Base-by-base conservation (phyloP, 2,888 invertebrate species). In the Luffia ferchaultella region DNA sequence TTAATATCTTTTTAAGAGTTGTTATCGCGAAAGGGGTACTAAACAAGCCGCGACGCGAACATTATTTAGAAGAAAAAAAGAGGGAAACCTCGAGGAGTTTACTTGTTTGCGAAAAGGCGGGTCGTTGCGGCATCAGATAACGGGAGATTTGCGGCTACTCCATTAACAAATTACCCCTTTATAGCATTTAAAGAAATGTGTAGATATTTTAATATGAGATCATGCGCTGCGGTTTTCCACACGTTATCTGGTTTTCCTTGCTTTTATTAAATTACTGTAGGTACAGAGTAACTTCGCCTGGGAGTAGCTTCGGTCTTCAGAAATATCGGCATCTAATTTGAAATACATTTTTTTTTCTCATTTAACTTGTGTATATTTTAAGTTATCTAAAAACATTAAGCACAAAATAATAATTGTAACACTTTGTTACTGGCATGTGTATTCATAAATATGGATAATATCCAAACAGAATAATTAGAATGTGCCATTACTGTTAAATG, bases 91-190 rank as follows among this genome's bases (percentile, higher is more conserved):
- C 62, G 58, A 62, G 59, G 65, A 74, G 67, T 78, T 75, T 73
- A 72, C 73, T 76, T 76, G 75, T 77, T 80, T 79, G 50, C 73
- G 63, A 76, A 76, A 75, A 72, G 71, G 70, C 75, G 70, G 73
- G 69, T 69, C 69, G 69, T 58, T 63, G 70, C 61, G 68, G 65
- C 68, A 76, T 77, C 76, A 69, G 82, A 83, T 83, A 79, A 67
- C 67, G 59, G 61, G 66, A 73, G 76, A 78, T 80, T 80, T 78
- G 78, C 76, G 73, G 67, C 68, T 65, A 60, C 62, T 58, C 76
- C 76, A 79, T 80, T 80, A 75, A 75, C 79, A 77, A 80, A 80
- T 80, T 76, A 73, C 75, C 70, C 66, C 68, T 68, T 70, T 69
- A 67, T 65, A 65, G 53, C 61, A 57, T 63, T 55, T 60, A 60